Evolutionary conservation across 2,113 vertebrate species (phyloP).

Genomic region (Xiphophorus couchianus): DNA sequence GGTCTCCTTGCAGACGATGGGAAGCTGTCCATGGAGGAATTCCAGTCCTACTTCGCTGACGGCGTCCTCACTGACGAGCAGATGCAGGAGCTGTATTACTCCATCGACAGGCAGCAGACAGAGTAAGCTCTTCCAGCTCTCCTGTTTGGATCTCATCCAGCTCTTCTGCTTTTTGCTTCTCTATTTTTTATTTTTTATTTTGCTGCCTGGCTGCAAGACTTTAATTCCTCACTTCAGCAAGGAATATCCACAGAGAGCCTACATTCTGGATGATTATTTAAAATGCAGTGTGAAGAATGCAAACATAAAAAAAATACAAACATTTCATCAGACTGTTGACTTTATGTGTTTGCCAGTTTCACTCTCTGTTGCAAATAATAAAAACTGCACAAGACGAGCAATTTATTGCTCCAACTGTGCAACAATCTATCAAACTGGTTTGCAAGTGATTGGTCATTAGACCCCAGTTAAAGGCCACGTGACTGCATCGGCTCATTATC

Average conservation of each 20-base stretch:
- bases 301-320: not conserved
- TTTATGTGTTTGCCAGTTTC: not conserved
- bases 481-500: not conserved
- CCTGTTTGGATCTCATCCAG: constrained; percentile 36
- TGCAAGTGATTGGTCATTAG: not conserved
- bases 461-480: not conserved
- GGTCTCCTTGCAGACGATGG: constrained; percentile 86
- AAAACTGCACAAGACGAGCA: not conserved
- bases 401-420: not conserved
- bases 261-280: not conserved
- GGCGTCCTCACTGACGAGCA: constrained; percentile 90
- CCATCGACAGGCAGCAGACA: constrained; percentile 86
- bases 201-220: constrained; percentile 32
- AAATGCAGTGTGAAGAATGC: not conserved
- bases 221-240: constrained; percentile 29
- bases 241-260: constrained; percentile 33
- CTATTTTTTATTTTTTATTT: too few relatives aligned
- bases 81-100: constrained; percentile 91
- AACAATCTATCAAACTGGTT: not conserved
- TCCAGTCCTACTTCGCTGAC: constrained; percentile 93
- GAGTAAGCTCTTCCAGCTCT: constrained; percentile 82
- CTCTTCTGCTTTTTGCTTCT: constrained; percentile 49
- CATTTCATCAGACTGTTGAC: not conserved
- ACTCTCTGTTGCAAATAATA: not conserved
- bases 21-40: constrained; percentile 94